Evolutionary conservation across 2,113 vertebrate genomes (phyloP), one percentile per base, ranked within the genome.

Genomic region (Misgurnus anguillicaudatus): DNA sequence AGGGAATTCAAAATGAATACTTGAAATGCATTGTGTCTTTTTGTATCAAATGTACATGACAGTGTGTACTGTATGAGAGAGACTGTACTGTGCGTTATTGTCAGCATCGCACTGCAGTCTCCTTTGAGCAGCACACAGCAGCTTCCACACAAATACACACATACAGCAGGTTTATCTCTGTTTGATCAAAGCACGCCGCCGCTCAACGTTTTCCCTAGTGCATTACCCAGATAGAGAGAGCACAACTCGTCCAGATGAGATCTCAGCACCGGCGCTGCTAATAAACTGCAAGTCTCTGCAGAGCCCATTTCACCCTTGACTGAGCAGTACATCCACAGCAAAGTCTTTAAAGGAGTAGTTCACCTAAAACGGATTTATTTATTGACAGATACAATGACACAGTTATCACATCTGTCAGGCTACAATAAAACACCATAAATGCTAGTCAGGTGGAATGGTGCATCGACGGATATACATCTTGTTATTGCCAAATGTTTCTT

Each of bases 51-150:
- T 21, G 68, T 81, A 60, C 64, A 69, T 76, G 45, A 31, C 3
- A 10, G 39, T 7, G 38, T 47, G 65, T 13, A 64, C 60, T 31
- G 19, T 76, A 61, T 66, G 80, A 84, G 64, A 84, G 87, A 6
- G 19, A 41, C 42, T 60, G 73, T 67, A 47, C 17, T 17, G 51
- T 88, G 86, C 86, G 85, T 86, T 88, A 85, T 86, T 90, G 88
- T 89, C 89, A 88, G 87, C 88, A 86, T 87, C 83, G 82, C 89
- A 85, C 84, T 90, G 91, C 90, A 90, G 89, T 90, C 89, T 89
- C 90, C 90, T 91, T 90, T 73, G 16, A 77, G 21, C 66, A 24
- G 55, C 62, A 64, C 17, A 36, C 78, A 62, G 63, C 76, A 47
- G 70, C 55, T 64, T 47, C 48, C 39, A 36, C 65, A 77, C 70